Base-by-base conservation (phyloP, 2,797 vertebrate species). In the Nasua narica region DNA sequence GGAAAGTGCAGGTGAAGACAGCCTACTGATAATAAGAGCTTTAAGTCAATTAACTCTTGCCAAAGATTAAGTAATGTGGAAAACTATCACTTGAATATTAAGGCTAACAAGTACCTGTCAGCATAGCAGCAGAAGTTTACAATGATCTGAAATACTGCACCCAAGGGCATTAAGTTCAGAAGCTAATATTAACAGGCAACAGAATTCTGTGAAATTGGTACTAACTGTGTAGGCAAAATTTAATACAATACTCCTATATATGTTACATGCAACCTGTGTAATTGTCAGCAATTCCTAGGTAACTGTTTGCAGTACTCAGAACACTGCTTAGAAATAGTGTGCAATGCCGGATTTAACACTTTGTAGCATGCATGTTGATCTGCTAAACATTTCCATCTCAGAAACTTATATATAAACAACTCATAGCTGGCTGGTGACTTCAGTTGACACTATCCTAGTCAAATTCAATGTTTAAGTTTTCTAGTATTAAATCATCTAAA, bases 1-100 rank as follows among this genome's bases (percentile, higher is more conserved):
- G 69, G 98, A 98, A 98, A 97, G 97, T 97, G 97, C 97, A 97
- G 97, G 97, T 98, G 98, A 98, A 98, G 98, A 97, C 97, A 98
- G 96, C 97, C 91, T 98, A 97, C 97, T 98, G 98, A 97, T 98
- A 97, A 97, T 92, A 98, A 97, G 90, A 43, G 13, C 86, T 98
- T 95, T 98, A 65, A 95, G 97, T 90, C 96, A 98, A 98, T 98
- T 98, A 98, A 98, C 97, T 98, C 97, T 97, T 98, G 96, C 95
- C 87, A 97, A 98, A 98, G 97, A 97, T 97, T 96, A 94, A 98
- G 94, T 84, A 97, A 97, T 97, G 85, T 90, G 82, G 97, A 98
- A 98, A 98, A 97, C 96, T 91, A 98, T 97, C 72, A 91, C 95
- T 96, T 98, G 97, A 98, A 97, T 95, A 97, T 98, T 97, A 98